Conservation (phyloP, 2,888 invertebrate species). For the Bellardia pandia region DNA sequence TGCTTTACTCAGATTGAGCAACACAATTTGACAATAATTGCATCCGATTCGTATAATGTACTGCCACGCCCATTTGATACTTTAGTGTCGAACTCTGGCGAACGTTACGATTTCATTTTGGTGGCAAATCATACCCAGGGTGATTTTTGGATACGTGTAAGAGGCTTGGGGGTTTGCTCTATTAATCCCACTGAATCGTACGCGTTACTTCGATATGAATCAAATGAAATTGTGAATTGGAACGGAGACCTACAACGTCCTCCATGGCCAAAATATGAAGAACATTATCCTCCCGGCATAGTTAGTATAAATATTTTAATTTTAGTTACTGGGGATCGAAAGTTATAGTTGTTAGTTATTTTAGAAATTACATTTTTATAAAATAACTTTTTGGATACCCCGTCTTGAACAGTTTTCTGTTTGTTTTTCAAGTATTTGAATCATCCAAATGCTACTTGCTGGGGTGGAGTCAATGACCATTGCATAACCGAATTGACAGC, state of each 20-base stretch:
- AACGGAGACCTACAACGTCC: slow-evolving; percentile 58
- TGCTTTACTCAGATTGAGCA: slow-evolving; percentile 76
- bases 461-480: slow-evolving; percentile 60
- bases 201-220: slow-evolving; percentile 77
- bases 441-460: slow-evolving; percentile 77
- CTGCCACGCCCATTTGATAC: slow-evolving; percentile 77
- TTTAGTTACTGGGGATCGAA: neutral
- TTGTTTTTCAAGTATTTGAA: slow-evolving; percentile 71
- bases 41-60: slow-evolving; percentile 81
- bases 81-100: slow-evolving; percentile 83
- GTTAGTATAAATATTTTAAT: slow-evolving; percentile 50
- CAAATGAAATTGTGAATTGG: slow-evolving; percentile 24
- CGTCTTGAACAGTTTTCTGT: neutral
- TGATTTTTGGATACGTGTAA: slow-evolving; percentile 78
- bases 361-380: too few relatives aligned
- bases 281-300: slow-evolving; percentile 63
- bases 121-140: slow-evolving; percentile 82
- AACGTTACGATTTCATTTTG: slow-evolving; percentile 85
- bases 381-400: neutral
- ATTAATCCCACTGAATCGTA: slow-evolving; percentile 75
- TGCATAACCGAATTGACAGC: slow-evolving; percentile 75
- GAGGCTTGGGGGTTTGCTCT: slow-evolving; percentile 76
- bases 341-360: too few relatives aligned
- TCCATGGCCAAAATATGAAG: slow-evolving; percentile 69
- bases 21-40: slow-evolving; percentile 80